Evolutionary conservation across 2,797 vertebrate genomes (phyloP), one percentile per base, ranked within the genome.

Genomic region (Enteromius mattozi): DNA sequence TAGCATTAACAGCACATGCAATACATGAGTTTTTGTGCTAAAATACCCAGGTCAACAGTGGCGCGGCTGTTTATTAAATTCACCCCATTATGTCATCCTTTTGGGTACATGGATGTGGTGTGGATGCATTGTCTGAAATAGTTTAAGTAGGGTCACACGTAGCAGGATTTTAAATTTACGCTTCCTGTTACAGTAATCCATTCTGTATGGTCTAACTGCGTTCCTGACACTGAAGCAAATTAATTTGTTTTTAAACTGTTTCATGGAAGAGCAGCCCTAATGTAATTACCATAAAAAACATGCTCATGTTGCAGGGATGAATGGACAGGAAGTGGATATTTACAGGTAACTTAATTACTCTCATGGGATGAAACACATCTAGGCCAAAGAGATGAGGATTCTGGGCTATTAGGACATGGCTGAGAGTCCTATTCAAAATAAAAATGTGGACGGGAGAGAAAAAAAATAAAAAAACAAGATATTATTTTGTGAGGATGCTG

Each of bases 311-410:
- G 92, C 90, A 91, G 89, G 93, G 94, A 95, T 92, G 90, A 92
- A 95, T 94, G 92, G 80, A 87, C 87, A 89, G 85, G 81, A 27
- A 35, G 90, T 87, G 91, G 90, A 94, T 94, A 95, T 95, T 95
- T 96, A 94, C 93, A 94, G 94, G 92, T 94, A 93, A 92, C 94
- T 94, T 94, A 94, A 95, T 95, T 93, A 93, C 93, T 91, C 92
- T 92, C 88, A 88, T 89, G 92, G 93, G 94, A 95, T 94, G 93
- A 95, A 95, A 94, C 92, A 91, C 92, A 94, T 93, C 92, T 93
- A 91, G 93, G 95, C 94, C 94, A 94, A 88, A 92, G 92, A 92
- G 93, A 93, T 88, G 90, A 94, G 88, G 94, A 94, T 93, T 94
- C 92, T 93, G 95, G 83, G 83, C 77, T 47, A 87, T 87, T 87